Conservation (phyloP, 2,113 vertebrate species). For the Stictonetta naevosa region DNA sequence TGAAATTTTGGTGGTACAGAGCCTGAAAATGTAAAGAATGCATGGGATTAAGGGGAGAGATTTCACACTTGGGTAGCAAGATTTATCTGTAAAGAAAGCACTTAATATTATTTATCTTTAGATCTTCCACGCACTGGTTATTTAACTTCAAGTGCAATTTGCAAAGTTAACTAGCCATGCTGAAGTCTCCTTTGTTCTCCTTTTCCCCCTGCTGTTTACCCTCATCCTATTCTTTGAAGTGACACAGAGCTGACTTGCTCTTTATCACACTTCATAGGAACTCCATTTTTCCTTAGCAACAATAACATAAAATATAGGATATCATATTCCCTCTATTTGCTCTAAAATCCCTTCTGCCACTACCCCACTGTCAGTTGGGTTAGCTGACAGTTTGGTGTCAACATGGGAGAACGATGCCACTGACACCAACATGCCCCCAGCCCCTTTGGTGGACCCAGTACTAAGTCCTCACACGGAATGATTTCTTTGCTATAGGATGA, state of each 20-base stretch:
- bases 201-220: not conserved
- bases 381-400: not conserved
- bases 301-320: not conserved
- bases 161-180: not conserved
- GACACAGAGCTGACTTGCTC: not conserved
- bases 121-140: not conserved
- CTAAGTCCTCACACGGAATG: not conserved
- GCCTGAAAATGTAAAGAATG: not conserved
- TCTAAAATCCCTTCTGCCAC: not conserved
- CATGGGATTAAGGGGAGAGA: not conserved
- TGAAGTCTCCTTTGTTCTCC: not conserved
- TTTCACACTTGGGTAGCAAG: not conserved
- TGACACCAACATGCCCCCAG: not conserved
- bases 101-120: not conserved
- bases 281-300: not conserved
- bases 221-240: not conserved
- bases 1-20: not conserved
- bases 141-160: not conserved
- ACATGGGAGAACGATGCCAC: not conserved
- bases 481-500: not conserved
- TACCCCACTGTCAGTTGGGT: not conserved
- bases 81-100: slow-evolving; percentile 7
- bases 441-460: not conserved
- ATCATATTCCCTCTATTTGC: not conserved
- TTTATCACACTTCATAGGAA: not conserved